Percentiles rank a stretch among this genome's conserved stretches.
phyloP scores from a whole-genome alignment of 2,888 invertebrate species.

The Ditula angustiorana region DNA sequence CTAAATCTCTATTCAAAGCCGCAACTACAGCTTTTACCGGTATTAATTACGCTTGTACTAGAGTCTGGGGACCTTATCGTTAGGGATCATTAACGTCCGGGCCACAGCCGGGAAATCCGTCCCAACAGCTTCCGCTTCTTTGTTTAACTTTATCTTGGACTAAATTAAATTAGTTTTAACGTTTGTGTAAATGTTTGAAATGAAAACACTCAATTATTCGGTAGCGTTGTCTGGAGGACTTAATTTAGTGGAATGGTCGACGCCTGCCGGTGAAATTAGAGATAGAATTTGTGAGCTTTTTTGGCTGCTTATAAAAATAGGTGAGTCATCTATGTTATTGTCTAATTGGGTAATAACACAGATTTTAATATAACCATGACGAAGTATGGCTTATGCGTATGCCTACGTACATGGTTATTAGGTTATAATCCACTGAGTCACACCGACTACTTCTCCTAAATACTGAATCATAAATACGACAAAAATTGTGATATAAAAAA shows the following conservation, averaged over 20 bases:
- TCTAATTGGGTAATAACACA: no score
- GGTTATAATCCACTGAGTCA: no score
- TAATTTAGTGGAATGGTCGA: slow-evolving; percentile 4
- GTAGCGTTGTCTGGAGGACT: slow-evolving; percentile 19
- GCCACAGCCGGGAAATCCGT: slow-evolving; percentile 16
- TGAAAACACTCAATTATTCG: slow-evolving; percentile 33
- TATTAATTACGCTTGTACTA: slow-evolving; percentile 8
- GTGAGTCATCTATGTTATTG: no score
- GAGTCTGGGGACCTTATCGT: slow-evolving; percentile 9
- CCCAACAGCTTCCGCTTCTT: slow-evolving; percentile 31
- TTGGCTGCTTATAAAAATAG: neutral
- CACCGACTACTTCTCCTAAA: no score
- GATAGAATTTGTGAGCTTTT: neutral
- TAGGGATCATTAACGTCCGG: slow-evolving; percentile 21
- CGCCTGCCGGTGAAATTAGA: neutral
- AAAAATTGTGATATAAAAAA: no score
- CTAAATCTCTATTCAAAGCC: neutral
- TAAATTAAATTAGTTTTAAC: slow-evolving; percentile 36
- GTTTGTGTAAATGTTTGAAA: slow-evolving; percentile 30
- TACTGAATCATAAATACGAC: no score
- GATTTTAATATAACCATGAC: no score
- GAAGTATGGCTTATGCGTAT: no score
- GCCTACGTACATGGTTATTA: no score
- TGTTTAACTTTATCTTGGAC: slow-evolving; percentile 37
- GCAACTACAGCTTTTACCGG: neutral